A percentile compares a stretch with the other conserved stretches of the same genome.
Conservation (phyloP, 2,797 vertebrate genomes). For the Notamacropus eugenii region DNA sequence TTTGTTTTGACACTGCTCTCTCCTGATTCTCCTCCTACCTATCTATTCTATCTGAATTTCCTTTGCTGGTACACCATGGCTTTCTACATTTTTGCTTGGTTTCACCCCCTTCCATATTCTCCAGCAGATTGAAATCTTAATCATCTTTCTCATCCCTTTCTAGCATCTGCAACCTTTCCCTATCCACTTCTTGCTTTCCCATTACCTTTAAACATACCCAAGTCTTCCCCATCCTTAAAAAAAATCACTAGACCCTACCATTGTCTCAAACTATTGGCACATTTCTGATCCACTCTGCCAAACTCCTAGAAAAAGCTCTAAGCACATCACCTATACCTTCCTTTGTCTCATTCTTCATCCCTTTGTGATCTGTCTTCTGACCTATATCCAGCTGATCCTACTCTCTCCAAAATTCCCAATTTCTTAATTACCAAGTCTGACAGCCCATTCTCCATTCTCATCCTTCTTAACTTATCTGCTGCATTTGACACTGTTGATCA, state of each 20-base stretch:
- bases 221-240: not conserved
- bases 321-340: too few relatives aligned
- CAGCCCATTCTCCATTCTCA: not conserved
- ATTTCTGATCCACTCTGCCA: not conserved
- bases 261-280: not conserved
- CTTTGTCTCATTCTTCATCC: not conserved
- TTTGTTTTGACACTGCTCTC: not conserved
- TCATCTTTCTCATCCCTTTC: not conserved
- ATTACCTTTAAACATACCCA: not conserved
- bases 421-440: not conserved
- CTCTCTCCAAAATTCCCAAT: not conserved
- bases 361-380: not conserved
- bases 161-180: not conserved
- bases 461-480: not conserved
- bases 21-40: not conserved
- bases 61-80: not conserved
- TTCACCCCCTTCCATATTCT: not conserved
- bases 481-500: not conserved
- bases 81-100: not conserved
- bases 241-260: not conserved
- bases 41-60: not conserved
- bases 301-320: not conserved
- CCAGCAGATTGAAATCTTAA: not conserved
- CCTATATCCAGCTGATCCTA: not conserved
- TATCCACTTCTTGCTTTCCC: not conserved